phyloP scores from a whole-genome alignment of 2,888 invertebrate genomes.

The Tetrapedia diversipes region DNA sequence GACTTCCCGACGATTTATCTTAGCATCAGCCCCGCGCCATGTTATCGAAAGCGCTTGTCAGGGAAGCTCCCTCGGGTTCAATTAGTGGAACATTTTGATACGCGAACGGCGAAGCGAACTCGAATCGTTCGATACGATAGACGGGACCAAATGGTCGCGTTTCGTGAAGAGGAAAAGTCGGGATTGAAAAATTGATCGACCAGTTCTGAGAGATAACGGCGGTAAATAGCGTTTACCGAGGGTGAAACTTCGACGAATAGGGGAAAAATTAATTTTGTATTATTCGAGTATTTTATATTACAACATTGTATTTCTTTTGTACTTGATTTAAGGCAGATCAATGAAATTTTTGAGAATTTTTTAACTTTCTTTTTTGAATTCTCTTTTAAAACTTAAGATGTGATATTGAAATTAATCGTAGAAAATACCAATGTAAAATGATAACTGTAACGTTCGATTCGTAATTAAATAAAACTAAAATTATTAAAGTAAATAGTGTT shows the following conservation, averaged over 20 bases:
- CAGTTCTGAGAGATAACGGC: background rate
- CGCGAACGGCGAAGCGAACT: background rate
- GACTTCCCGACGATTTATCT: constrained; percentile 45
- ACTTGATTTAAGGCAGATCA: too few relatives aligned
- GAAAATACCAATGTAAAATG: too few relatives aligned
- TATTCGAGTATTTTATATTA: background rate
- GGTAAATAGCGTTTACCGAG: background rate
- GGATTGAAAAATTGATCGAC: background rate
- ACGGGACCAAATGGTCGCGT: background rate
- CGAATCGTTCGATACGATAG: background rate
- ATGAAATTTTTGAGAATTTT: too few relatives aligned
- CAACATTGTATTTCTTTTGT: too few relatives aligned
- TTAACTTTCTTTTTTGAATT: too few relatives aligned
- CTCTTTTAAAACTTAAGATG: too few relatives aligned
- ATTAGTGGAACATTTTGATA: constrained; percentile 30
- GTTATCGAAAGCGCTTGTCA: constrained; percentile 45
- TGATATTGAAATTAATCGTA: too few relatives aligned
- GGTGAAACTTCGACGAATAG: background rate
- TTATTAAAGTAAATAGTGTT: background rate
- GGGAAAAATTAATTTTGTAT: background rate
- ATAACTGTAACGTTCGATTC: too few relatives aligned
- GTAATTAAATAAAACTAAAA: background rate
- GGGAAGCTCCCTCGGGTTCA: constrained; percentile 7
- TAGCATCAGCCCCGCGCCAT: constrained; percentile 1
- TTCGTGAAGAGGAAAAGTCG: background rate